Evolutionary conservation across 2,113 vertebrate genomes (phyloP), one percentile per base, ranked within the genome.

Genomic region (Indri indri): DNA sequence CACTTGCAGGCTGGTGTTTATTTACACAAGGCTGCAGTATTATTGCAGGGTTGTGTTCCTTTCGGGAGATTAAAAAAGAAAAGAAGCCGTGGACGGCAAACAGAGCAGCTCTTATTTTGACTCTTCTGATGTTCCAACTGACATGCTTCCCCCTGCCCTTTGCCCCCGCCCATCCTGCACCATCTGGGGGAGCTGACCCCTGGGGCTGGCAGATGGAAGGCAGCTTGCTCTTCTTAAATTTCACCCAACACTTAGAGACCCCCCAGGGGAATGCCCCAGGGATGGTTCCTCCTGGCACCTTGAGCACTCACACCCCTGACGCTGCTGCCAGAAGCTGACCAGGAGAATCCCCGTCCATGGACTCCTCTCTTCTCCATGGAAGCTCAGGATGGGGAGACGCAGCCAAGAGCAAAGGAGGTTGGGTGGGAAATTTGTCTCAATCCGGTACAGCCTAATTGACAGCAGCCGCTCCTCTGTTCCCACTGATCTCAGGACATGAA

Each of bases 41-140:
- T 97, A 85, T 88, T 37, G 45, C 14, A 50, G 68, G 34, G 84
- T 77, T 63, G 61, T 59, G 17, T 57, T 94, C 63, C 65, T 88
- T 94, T 71, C 17, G 34, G 54, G 50, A 97, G 94, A 94, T 96
- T 94, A 96, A 95, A 98, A 95, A 88, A 18, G 17, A 54, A 54
- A 65, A 81, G 45, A 70, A 88, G 65, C 52, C 71, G 42, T 3
- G 57, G 61, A 23, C 34, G 17, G 66, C 88, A 59, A 84, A 47
- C 37, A 50, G 10, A 30, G 20, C 47, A 30, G 71, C 45, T 47
- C 83, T 76, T 79, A n/a, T 90, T 74, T 61, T 87, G 63, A 59
- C 22, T 70, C 90, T 32, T 63, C 65, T 96, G 96, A 95, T 73
- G 91, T 91, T 83, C 87, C 59, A 9, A 1, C 59, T 7, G 34